Base-by-base conservation (phyloP, 2,888 invertebrate genomes). In the Electrophaes corylata region DNA sequence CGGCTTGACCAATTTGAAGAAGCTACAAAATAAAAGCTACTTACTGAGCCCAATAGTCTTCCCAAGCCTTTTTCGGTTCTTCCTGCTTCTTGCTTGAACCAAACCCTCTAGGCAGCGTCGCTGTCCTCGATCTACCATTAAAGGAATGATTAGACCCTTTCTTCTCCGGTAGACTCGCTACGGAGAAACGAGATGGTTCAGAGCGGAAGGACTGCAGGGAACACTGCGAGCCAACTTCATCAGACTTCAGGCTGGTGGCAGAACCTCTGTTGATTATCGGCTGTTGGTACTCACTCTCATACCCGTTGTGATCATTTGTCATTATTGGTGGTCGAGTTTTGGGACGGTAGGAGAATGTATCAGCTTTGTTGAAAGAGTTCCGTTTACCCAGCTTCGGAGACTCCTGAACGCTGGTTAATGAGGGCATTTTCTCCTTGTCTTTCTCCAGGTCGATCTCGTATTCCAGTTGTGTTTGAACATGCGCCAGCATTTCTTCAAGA, bases 21-120 rank as follows among this genome's bases (percentile, higher is more conserved):
- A 14, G 14, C 12, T 35, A 16, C 4, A 6, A 6, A 16, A 14
- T 1, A 23, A 16, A 37, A 14, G n/a, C 16, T 8, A 55, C 55
- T 88, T 71, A 92, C 92, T 83, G 79, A 1, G 90, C 81, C 92
- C 92, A 92, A 66, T 92, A 92, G 14, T 90, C 90, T 61, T 92
- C 90, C 92, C 91, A 92, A 46, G 81, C 83, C 71, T 85, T 89
- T 66, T 59, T 54, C 29, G 47, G 45, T 12, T 59, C 59, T 8
- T 56, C 55, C 18, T 29, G 37, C 58, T 88, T 86, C 66, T 79
- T 88, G 0, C 72, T 85, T 0, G 91, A 88, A 0, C 88, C 91
- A 51, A 90, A 89, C 0, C 91, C 90, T 23, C 91, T 72, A 0
- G 91, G 91, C 41, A 91, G 62, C 0, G 91, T 91, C 0, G 91